Percentiles rank a stretch among this genome's conserved stretches.
Evolutionary conservation across 2,797 vertebrate genomes (phyloP).

Genomic region (Phoebastria nigripes): DNA sequence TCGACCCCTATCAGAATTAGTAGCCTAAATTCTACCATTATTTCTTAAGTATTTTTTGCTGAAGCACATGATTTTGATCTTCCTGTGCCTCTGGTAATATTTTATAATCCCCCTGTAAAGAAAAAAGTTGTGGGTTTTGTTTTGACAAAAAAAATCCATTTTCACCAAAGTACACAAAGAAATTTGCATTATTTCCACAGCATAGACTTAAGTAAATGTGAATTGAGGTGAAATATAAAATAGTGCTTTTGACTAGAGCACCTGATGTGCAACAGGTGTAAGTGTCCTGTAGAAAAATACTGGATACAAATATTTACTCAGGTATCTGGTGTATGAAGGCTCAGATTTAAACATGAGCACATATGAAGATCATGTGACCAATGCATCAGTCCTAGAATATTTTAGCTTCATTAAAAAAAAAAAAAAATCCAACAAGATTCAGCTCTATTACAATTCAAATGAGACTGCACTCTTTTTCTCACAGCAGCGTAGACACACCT

Average conservation of each 20-base stretch:
- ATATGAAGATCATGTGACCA: background rate
- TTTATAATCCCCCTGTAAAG: background rate
- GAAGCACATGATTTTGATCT: background rate
- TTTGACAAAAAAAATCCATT: background rate
- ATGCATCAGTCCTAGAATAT: background rate
- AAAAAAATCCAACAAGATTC: background rate
- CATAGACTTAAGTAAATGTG: background rate
- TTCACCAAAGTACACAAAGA: background rate
- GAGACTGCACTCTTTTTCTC: background rate
- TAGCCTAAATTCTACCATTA: background rate
- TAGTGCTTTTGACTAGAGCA: background rate
- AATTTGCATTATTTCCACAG: background rate
- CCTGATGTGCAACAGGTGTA: background rate
- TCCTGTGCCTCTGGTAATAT: background rate
- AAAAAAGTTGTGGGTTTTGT: background rate
- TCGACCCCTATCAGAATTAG: background rate
- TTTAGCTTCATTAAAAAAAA: background rate
- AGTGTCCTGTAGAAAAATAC: background rate
- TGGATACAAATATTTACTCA: background rate
- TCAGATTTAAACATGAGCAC: background rate
- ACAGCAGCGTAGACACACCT: background rate
- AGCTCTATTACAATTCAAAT: constrained; percentile 20
- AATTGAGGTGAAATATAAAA: constrained; percentile 15
- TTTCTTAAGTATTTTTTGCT: background rate
- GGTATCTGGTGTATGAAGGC: background rate